phyloP scores from a whole-genome alignment of 2,113 vertebrate genomes.

The Nyctereutes procyonoides region DNA sequence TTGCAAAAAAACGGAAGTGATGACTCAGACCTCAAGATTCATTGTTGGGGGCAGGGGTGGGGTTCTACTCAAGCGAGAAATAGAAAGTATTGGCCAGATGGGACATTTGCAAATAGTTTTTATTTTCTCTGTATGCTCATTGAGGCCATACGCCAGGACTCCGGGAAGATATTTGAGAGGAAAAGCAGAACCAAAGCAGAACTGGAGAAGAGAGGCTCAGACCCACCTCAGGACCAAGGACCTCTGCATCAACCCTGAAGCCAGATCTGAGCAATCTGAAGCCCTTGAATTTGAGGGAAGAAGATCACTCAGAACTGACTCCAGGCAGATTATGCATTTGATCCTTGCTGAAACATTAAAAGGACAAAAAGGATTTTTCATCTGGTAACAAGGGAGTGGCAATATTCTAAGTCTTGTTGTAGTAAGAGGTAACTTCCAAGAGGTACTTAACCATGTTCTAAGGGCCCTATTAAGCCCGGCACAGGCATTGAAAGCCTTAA shows the following conservation, averaged over 20 bases:
- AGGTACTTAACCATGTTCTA: neutral
- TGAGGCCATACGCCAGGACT: neutral
- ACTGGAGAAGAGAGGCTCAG: neutral
- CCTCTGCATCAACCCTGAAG: neutral
- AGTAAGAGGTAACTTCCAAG: neutral
- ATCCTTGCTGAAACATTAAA: neutral
- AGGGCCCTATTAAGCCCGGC: neutral
- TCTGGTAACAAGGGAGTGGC: neutral
- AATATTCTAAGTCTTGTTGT: neutral
- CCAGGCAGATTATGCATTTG: neutral
- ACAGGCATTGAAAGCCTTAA: neutral
- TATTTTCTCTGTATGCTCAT: neutral
- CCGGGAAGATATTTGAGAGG: neutral
- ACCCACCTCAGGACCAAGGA: neutral
- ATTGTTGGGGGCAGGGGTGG: neutral
- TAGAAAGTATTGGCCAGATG: slow-evolving; percentile 7
- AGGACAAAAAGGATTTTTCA: neutral
- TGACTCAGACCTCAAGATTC: slow-evolving; percentile 54
- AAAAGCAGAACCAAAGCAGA: neutral
- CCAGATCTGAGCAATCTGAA: neutral
- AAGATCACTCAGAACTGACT: neutral
- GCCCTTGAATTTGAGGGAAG: neutral
- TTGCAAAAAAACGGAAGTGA: slow-evolving; percentile 65
- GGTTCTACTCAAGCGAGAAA: slow-evolving; percentile 53
- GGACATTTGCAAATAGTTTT: slow-evolving; percentile 22